Conservation (phyloP, 1,140 invertebrate species). For the Zaprionus ornatus region DNA sequence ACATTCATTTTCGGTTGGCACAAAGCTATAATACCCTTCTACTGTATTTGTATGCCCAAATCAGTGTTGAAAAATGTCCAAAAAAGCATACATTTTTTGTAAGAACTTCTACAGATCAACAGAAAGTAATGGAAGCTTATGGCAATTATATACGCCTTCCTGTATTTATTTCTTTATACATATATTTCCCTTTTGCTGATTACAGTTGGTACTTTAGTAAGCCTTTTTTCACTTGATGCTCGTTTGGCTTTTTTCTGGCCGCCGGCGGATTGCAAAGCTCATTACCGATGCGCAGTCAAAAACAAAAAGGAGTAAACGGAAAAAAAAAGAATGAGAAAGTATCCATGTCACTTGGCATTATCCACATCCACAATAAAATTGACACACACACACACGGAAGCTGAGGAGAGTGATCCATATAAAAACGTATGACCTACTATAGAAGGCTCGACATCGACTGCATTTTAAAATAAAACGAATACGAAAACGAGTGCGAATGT, state of each 20-base stretch:
- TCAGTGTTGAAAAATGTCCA: too few species aligned
- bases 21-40: too few species aligned
- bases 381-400: not conserved
- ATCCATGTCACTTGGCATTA: slow-evolving; percentile 56
- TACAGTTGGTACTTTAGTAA: slow-evolving; percentile 21
- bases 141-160: not conserved
- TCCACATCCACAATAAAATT: slow-evolving; percentile 15
- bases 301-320: not conserved
- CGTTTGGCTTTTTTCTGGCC: slow-evolving; percentile 18
- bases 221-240: slow-evolving; percentile 15
- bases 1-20: too few species aligned
- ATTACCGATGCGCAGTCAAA: slow-evolving; percentile 47
- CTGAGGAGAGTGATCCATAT: slow-evolving; percentile 3
- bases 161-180: slow-evolving; percentile 32
- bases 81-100: too few species aligned
- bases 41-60: too few species aligned
- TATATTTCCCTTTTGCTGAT: slow-evolving; percentile 28
- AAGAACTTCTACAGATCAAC: too few species aligned
- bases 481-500: slow-evolving; percentile 33
- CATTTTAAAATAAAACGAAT: slow-evolving; percentile 62
- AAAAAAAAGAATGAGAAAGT: slow-evolving; percentile 1
- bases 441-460: slow-evolving; percentile 38
- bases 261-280: slow-evolving; percentile 25
- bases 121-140: too few species aligned
- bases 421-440: slow-evolving; percentile 47